Conservation (phyloP, 2,888 invertebrate genomes). For the Eueremaeus valkanovi region DNA sequence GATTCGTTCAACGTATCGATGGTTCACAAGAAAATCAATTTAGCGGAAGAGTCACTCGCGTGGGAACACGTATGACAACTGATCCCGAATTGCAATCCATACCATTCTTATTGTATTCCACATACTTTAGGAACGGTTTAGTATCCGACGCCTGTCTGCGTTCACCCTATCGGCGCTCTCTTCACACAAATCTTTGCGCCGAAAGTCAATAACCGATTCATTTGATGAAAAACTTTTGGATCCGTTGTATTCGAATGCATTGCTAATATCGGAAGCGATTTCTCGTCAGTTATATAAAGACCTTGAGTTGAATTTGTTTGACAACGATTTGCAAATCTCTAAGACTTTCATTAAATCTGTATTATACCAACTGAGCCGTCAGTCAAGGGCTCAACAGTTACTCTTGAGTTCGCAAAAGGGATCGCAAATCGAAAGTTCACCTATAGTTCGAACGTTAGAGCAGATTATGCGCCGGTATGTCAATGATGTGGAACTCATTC, state of each 20-base stretch:
- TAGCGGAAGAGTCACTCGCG: constrained; percentile 81
- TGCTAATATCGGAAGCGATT: constrained; percentile 73
- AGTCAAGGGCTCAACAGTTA: constrained; percentile 70
- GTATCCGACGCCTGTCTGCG: constrained; percentile 82
- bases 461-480: constrained; percentile 60
- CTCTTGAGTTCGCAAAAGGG: constrained; percentile 52
- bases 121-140: constrained; percentile 68
- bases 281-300: constrained; percentile 60
- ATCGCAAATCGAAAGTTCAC: constrained; percentile 48
- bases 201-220: constrained; percentile 55
- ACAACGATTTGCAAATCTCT: constrained; percentile 64
- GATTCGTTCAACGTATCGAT: constrained; percentile 59
- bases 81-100: neutral
- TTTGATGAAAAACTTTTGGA: constrained; percentile 51
- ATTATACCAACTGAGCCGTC: constrained; percentile 67
- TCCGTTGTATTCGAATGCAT: constrained; percentile 60
- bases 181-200: constrained; percentile 51
- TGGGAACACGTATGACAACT: constrained; percentile 78
- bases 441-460: constrained; percentile 51
- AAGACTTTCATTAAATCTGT: constrained; percentile 68
- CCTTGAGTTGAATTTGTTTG: constrained; percentile 23
- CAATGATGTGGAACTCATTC: constrained; percentile 65
- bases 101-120: neutral
- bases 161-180: constrained; percentile 79
- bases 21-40: constrained; percentile 91